Percentiles rank a stretch among this genome's conserved stretches.
These are phyloP conservation scores for Mamestra configurata DNA, from an alignment of 1,140 invertebrate species.

Conservation along the genomic window DNA sequence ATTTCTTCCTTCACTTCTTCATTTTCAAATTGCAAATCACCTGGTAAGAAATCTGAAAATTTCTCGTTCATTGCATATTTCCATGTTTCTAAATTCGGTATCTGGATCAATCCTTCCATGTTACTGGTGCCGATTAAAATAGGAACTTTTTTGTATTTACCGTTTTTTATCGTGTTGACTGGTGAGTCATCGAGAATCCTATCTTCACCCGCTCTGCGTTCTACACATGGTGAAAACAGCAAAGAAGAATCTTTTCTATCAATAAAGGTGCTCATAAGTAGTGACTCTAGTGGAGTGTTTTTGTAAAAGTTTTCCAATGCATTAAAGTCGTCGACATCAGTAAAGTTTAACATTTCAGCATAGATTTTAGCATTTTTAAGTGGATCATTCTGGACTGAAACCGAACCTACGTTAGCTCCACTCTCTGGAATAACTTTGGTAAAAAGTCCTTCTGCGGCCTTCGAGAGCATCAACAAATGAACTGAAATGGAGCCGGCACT, in stretches of 20 bases:
- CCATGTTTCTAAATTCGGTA: conserved; percentile 58
- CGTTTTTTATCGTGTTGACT: conserved; percentile 61
- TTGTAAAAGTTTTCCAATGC: conserved; percentile 65
- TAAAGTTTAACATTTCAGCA: conserved; percentile 58
- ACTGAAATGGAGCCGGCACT: conserved; percentile 63
- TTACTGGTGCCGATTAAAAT: conserved; percentile 61
- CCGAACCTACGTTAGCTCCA: conserved; percentile 50
- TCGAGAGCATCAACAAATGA: conserved; percentile 61
- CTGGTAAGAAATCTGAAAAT: conserved; percentile 72
- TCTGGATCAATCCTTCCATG: conserved; percentile 63
- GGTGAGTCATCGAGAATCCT: conserved; percentile 60
- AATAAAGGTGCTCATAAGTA: conserved; percentile 32
- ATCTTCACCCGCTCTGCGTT: conserved; percentile 56
- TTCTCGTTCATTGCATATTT: conserved; percentile 73
- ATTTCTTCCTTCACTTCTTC: conserved; percentile 60
- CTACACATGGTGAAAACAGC: conserved; percentile 65
- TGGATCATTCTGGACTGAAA: conserved; percentile 62
- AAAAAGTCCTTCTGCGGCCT: conserved; percentile 63
- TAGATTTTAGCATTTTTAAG: conserved; percentile 56
- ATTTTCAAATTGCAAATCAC: conserved; percentile 66
- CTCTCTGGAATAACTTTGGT: conserved; percentile 66
- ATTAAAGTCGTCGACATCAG: conserved; percentile 59
- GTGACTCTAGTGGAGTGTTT: conserved; percentile 50
- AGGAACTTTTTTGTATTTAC: conserved; percentile 60
- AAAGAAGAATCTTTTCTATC: conserved; percentile 50